Evolutionary conservation across 2,797 vertebrate genomes (phyloP).

Genomic region (Xenopus petersii): DNA sequence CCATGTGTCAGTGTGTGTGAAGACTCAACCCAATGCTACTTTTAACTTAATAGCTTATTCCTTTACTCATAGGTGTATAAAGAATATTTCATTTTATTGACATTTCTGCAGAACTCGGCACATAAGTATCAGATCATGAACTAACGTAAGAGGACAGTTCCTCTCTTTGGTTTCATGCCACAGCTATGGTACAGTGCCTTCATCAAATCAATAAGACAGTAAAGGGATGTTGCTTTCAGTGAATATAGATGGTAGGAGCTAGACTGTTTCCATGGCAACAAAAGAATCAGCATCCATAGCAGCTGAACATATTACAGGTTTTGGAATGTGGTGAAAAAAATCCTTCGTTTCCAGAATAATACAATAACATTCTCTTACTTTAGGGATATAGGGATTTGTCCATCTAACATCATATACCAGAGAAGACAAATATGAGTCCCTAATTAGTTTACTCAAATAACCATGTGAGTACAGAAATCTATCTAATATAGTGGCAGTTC

Average conservation of each 20-base stretch:
- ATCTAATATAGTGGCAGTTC: too few relatives aligned
- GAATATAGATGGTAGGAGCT: constrained; percentile 82
- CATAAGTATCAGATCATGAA: constrained; percentile 20
- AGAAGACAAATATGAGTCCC: background rate
- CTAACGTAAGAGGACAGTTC: constrained; percentile 56
- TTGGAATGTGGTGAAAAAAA: constrained; percentile 59
- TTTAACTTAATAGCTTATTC: background rate
- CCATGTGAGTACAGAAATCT: too few relatives aligned
- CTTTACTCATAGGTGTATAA: constrained; percentile 9
- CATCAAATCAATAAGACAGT: constrained; percentile 78
- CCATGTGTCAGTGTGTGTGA: too few relatives aligned
- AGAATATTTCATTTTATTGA: background rate
- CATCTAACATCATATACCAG: background rate
- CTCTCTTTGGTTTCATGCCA: constrained; percentile 62
- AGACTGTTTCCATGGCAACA: constrained; percentile 93
- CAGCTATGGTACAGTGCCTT: constrained; percentile 73
- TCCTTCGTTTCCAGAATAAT: constrained; percentile 47
- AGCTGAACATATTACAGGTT: constrained; percentile 62
- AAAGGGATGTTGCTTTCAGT: constrained; percentile 79
- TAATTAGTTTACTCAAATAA: too few relatives aligned
- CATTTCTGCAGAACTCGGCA: constrained; percentile 2
- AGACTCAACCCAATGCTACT: too few relatives aligned
- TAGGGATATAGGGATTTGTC: background rate
- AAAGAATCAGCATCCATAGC: constrained; percentile 75
- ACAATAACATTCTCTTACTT: constrained; percentile 1